Conservation (phyloP, 2,888 invertebrate genomes). For the Orthosia cruda region DNA sequence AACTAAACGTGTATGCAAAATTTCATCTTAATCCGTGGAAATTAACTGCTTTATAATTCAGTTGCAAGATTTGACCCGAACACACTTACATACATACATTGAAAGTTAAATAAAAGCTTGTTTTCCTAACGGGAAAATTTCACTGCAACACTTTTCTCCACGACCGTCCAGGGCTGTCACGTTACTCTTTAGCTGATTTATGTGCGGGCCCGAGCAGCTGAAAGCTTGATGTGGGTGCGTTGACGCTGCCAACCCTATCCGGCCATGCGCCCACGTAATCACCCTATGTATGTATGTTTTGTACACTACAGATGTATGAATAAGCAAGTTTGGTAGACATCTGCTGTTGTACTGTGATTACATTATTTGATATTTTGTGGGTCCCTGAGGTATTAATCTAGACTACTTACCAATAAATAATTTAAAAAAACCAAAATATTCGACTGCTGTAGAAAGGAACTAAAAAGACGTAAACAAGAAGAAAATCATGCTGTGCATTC, state of each 20-base stretch:
- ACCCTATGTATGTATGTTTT: constrained; percentile 32
- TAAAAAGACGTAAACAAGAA: too few relatives aligned
- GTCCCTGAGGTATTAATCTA: not conserved
- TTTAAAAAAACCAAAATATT: too few relatives aligned
- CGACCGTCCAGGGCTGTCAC: constrained; percentile 78
- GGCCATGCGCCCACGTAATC: constrained; percentile 44
- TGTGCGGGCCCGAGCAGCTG: constrained; percentile 84
- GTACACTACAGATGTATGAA: constrained; percentile 38
- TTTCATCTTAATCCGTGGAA: too few relatives aligned
- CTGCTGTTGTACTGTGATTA: constrained; percentile 55
- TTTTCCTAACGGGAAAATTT: constrained; percentile 2
- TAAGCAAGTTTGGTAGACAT: constrained; percentile 55
- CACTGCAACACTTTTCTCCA: constrained; percentile 40
- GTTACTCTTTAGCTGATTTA: constrained; percentile 81
- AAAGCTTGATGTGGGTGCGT: constrained; percentile 88
- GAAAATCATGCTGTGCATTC: too few relatives aligned
- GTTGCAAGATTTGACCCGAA: too few relatives aligned
- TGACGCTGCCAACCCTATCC: constrained; percentile 69
- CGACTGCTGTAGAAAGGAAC: too few relatives aligned
- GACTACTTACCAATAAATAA: too few relatives aligned
- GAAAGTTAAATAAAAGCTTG: too few relatives aligned
- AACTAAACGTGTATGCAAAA: too few relatives aligned
- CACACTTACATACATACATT: too few relatives aligned
- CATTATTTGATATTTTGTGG: constrained; percentile 18
- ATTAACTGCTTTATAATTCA: too few relatives aligned